Conservation (phyloP, 2,113 vertebrate species). For the Zapornia atra region DNA sequence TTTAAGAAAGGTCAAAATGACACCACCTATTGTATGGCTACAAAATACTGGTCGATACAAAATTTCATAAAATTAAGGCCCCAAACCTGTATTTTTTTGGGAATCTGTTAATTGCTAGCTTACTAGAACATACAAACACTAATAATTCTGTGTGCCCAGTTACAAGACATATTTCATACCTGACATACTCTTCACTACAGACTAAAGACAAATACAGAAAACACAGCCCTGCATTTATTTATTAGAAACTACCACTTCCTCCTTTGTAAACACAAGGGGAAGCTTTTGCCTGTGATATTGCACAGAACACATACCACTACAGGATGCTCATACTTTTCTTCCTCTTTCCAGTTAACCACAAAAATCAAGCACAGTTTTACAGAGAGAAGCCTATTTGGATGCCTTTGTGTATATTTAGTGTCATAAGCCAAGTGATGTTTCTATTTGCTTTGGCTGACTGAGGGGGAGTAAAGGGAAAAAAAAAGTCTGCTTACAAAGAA, state of each 20-base stretch:
- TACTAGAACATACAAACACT: not conserved
- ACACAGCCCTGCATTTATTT: not conserved
- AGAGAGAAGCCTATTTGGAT: constrained; percentile 22
- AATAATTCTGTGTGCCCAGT: not conserved
- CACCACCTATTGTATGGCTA: not conserved
- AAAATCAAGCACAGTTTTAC: constrained; percentile 9
- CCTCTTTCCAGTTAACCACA: constrained; percentile 52
- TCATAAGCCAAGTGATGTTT: constrained; percentile 58
- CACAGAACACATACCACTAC: constrained; percentile 41
- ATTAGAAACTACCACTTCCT: not conserved
- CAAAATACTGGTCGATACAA: not conserved
- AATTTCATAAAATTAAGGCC: not conserved
- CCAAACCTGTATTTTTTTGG: not conserved
- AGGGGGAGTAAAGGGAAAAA: constrained; percentile 20
- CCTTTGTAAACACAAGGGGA: not conserved
- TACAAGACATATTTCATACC: not conserved
- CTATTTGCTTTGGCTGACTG: constrained; percentile 52
- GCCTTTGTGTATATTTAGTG: constrained; percentile 16
- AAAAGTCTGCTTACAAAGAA: constrained; percentile 40
- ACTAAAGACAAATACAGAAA: not conserved
- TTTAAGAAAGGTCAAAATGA: not conserved
- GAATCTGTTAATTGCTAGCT: not conserved
- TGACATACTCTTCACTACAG: not conserved
- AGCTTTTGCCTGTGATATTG: constrained; percentile 45
- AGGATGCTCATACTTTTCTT: constrained; percentile 59